Base-by-base conservation (phyloP, 92 coral and sea anemone species). In the Meandrina meandrites region DNA sequence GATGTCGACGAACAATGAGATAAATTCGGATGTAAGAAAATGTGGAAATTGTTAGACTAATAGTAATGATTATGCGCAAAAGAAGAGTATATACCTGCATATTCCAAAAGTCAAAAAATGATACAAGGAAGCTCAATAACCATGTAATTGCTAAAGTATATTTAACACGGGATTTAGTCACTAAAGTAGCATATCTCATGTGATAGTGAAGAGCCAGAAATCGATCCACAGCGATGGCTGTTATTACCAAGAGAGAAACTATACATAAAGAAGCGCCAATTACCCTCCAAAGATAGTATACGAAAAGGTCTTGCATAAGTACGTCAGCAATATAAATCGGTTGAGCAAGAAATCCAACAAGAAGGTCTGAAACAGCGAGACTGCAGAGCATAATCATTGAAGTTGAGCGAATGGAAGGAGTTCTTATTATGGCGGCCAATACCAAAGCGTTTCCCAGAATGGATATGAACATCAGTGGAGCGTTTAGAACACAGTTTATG, bases 141-240 rank as follows among this genome's bases (percentile, higher is more conserved):
- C 69, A 62, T 24, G 24, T 62, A 22, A 62, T 6, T 62, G 24
- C 31, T 24, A 62, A 1, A 10, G 11, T 6, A 10, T 10, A 8
- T 62, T 62, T 62, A 62, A 62, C 69, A 11, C 90, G 56, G 12
- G 79, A 71, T 5, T 74, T 24, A 3, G 90, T 87, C 47, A 87
- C 80, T 27, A 87, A 22, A 17, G 80, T 56, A 3, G 50, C 45
- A 34, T 87, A 87, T 80, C 86, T 31, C 86, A 87, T 10, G 58
- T 87, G 90, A 72, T 54, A 80, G 27, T 66, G 79, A 13, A 86
- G 77, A 0, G 85, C 79, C 5, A 86, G 8, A 34, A 35, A 69
- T 24, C 86, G 51, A 19, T 87, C 90, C 31, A 87, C 69, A 7
- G 30, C 24, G 5, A 62, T 8, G 9, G 69, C 27, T 62, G 69